Percentiles rank a stretch among this genome's conserved stretches.
Evolutionary conservation across 1,140 invertebrate species (phyloP).

Genomic region (Euura saliciscinereae): DNA sequence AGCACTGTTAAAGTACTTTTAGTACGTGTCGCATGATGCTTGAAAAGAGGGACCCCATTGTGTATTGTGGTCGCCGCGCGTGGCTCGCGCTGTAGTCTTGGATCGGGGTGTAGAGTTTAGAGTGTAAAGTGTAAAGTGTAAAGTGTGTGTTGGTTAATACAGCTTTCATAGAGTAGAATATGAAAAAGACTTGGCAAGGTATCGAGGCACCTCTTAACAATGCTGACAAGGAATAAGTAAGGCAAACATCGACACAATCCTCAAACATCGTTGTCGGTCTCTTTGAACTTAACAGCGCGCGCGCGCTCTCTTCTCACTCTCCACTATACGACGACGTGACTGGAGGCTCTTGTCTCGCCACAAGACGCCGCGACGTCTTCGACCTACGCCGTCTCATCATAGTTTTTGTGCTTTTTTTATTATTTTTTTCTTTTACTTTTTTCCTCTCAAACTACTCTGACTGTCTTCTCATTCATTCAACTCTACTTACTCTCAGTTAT

Average conservation of each 20-base stretch:
- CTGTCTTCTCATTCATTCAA: neutral
- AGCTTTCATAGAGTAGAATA: neutral
- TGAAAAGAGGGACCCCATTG: neutral
- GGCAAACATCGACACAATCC: conserved; percentile 56
- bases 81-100: neutral
- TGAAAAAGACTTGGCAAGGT: neutral
- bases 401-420: no score
- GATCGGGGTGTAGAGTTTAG: no score
- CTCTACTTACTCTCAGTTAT: neutral
- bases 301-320: conserved; percentile 16
- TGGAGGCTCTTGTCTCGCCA: neutral
- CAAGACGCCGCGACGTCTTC: neutral
- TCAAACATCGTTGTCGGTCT: conserved; percentile 52
- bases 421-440: conserved; percentile 23
- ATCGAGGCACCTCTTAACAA: conserved; percentile 51
- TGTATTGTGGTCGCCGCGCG: neutral
- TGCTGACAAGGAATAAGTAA: conserved; percentile 58
- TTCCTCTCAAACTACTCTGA: conserved; percentile 23
- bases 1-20: neutral
- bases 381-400: no score
- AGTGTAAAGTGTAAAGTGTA: neutral
- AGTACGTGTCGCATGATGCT: neutral
- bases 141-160: neutral
- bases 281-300: conserved; percentile 47
- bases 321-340: no score